Evolutionary conservation across 2,888 invertebrate species (phyloP).

Genomic region (Yponomeuta cagnagella): DNA sequence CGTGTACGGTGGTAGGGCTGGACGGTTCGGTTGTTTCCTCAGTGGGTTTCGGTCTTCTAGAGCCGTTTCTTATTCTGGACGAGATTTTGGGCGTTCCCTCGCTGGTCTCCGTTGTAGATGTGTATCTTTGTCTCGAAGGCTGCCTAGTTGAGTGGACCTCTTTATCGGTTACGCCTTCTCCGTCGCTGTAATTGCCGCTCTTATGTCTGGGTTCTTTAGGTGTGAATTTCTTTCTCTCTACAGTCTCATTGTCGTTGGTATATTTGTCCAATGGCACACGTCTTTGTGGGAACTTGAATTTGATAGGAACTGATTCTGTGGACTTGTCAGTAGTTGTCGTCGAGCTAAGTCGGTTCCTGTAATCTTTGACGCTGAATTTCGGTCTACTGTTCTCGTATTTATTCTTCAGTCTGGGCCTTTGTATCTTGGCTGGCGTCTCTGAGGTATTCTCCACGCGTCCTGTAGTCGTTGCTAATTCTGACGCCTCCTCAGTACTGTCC

Average conservation of each 20-base stretch:
- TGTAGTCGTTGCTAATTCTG: constrained; percentile 44
- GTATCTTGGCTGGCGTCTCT: constrained; percentile 36
- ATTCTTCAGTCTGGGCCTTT: constrained; percentile 58
- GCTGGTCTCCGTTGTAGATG: constrained; percentile 34
- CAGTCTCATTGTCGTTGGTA: constrained; percentile 50
- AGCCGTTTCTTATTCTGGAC: constrained; percentile 56
- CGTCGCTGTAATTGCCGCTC: constrained; percentile 40
- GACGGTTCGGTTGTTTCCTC: constrained; percentile 53
- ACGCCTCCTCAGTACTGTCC: constrained; percentile 29
- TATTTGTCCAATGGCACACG: constrained; percentile 53
- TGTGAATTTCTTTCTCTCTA: constrained; percentile 67
- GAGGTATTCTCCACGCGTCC: constrained; percentile 46
- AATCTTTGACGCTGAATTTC: constrained; percentile 85
- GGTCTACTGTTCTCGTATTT: constrained; percentile 80
- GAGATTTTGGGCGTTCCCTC: constrained; percentile 61
- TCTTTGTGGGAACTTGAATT: constrained; percentile 67
- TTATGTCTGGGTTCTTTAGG: constrained; percentile 68
- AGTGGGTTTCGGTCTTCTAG: constrained; percentile 49
- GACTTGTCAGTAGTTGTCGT: constrained; percentile 67
- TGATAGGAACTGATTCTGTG: constrained; percentile 34
- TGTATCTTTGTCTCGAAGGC: constrained; percentile 48
- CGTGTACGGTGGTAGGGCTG: constrained; percentile 41
- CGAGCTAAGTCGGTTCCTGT: constrained; percentile 79
- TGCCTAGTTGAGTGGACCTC: constrained; percentile 42
- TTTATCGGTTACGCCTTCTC: constrained; percentile 47